Base-by-base conservation (phyloP, 2,113 vertebrate species). In the Pan paniscus region DNA sequence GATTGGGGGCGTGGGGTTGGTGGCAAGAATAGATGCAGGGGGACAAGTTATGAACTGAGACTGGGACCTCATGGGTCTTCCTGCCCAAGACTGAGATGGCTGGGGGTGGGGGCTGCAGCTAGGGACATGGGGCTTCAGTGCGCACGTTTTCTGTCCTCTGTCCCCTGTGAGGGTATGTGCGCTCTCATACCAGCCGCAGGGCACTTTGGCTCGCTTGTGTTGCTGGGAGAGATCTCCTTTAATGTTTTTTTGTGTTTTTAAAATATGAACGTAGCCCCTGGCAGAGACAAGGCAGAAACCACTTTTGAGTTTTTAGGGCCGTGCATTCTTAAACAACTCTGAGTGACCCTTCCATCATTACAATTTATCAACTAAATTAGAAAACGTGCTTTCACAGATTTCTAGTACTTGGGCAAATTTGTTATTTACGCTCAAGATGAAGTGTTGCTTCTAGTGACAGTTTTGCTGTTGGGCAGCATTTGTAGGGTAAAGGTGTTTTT, bases 151-250 rank as follows among this genome's bases (percentile, higher is more conserved):
- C 27, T 48, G 43, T 20, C n/a, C 43, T 59, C 43, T 16, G 2
- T 32, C 38, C 23, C 30, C 18, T 1, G 3, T 0, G 72, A 80
- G 13, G 52, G 6, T 11, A 1, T 48, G 35, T 25, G 5, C 25
- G 0, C 38, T 3, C 67, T 55, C 30, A 1, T 2, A 40, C 55
- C 25, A 0, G 0, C 6, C 2, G 13, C 14, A 27, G 43, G 70
- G 40, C n/a, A 3, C 20, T 23, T n/a, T 70, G 40, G 57, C 23
- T 64, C 17, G 22, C 55, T 83, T 40, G 57, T 3, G 6, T 8
- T 25, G 13, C 32, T 48, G 32, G 43, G 22, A 30, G 35, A n/a
- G 8, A 6, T 3, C 8, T 73, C 84, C 6, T 17, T 48, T 10
- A 30, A 43, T 32, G 6, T 43, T 43, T 38, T 0, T 40, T 9